Base-by-base conservation (phyloP, 2,113 vertebrate genomes). In the Micronycteris hirsuta region DNA sequence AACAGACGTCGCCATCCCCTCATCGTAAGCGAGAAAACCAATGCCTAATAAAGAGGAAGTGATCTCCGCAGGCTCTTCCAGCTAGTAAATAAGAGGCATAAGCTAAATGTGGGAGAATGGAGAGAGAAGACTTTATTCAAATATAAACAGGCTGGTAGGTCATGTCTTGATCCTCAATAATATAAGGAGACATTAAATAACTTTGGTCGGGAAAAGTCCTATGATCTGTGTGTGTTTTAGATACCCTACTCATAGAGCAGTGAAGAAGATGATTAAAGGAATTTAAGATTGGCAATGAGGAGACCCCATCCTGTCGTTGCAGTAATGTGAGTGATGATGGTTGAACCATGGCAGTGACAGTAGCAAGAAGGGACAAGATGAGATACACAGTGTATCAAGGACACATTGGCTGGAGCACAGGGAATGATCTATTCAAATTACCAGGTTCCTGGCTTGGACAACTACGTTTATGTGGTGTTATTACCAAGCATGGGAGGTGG, bases 191-290 rank as follows among this genome's bases (percentile, higher is more conserved):
- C 17, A 36, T 47, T 33, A 71, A 88, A 91, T 65, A 15, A 43
- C 45, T 91, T 49, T 38, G 11, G 17, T 38, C 0, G 2, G 1
- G 3, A 16, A 15, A 10, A 0, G 2, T 14, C 3, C 11, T n/a
- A 54, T 7, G 5, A 67, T 85, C 54, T 67, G 54, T 81, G 31
- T 81, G 33, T 70, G 36, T 68, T 85, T 95, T 81, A 80, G 54
- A 58, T 0, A 38, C 2, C 2, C 7, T 94, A 20, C 6, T 76
- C 12, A 61, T 11, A 15, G 24, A 63, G 26, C 15, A 24, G 0
- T 36, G 49, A n/a, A 14, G 13, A 70, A 49, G n/a, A 49, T 70
- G 31, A 76, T 36, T 74, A 11, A 68, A 91, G 10, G 63, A 52
- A 22, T 49, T 78, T 68, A 73, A 47, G 26, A 36, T 28, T 31